Base-by-base conservation (phyloP, 1,140 invertebrate genomes). In the Neodiprion virginianus region DNA sequence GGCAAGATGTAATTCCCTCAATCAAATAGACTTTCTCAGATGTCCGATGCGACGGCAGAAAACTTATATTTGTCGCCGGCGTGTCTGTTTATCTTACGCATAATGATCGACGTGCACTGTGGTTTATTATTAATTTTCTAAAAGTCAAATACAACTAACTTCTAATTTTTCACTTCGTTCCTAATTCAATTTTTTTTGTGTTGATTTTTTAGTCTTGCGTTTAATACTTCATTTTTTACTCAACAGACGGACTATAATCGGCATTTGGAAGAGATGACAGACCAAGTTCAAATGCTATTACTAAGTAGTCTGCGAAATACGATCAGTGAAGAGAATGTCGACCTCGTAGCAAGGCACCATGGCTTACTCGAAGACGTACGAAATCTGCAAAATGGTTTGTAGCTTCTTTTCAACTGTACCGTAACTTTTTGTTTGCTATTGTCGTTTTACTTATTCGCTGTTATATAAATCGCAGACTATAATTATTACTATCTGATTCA, bases 171-270 rank as follows among this genome's bases (percentile, higher is more conserved):
- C 28, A 40, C 5, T 40, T 40, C 28, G 28, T 40, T 40, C 5
- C 28, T 40, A 40, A 40, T 40, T 40, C 5, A 40, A 40, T 40
- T 4, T 5, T 40, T 40, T 40, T 5, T 40, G 28, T 40, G 28
- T 40, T 40, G 28, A 40, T 4, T 40, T 40, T 5, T 40, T 40
- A 40, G 1, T 40, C 5, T 5, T 40, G 28, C 28, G 28, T 8
- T 48, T 70, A 65, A 69, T 23, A 14, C 47, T 71, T 72, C 69
- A 48, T 76, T 78, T 72, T 76, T 75, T 61, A 61, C 70, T 86
- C 89, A 40, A 70, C 81, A 92, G 93, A 92, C 92, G 72, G 94
- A 95, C 85, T 91, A 94, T 69, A 92, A 92, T 79, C 89, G 94
- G 21, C 93, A 93, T 80, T 83, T 95, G 69, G 94, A 94, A 73